These are phyloP conservation scores for Lamellibrachia columna DNA, from an alignment of 2,888 invertebrate genomes.

Conservation along the genomic window DNA sequence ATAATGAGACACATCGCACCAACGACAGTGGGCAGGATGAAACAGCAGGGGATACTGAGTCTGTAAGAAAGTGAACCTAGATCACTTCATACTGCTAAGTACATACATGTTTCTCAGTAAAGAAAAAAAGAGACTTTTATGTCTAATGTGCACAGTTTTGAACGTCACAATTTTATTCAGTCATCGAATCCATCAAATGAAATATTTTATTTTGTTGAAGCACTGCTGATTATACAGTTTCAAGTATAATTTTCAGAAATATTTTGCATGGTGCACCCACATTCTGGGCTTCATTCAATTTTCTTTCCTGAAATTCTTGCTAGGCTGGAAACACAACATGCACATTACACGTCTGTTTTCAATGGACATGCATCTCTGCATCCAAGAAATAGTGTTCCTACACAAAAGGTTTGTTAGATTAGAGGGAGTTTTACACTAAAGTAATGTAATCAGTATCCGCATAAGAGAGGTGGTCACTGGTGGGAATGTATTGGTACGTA, in stretches of 20 bases:
- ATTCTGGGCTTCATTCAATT: background rate
- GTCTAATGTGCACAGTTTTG: background rate
- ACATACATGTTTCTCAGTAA: background rate
- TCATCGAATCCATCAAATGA: background rate
- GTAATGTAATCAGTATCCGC: too few species aligned
- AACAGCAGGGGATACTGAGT: conserved; percentile 55
- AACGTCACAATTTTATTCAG: background rate
- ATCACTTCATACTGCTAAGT: background rate
- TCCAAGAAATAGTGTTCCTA: too few species aligned
- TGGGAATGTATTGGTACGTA: too few species aligned
- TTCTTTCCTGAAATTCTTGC: background rate
- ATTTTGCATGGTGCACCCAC: background rate
- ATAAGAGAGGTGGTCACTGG: too few species aligned
- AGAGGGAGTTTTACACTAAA: too few species aligned
- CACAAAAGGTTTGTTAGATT: too few species aligned
- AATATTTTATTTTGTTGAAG: background rate
- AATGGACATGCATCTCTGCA: too few species aligned
- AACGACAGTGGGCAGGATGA: conserved; percentile 55
- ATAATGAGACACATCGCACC: conserved; percentile 53
- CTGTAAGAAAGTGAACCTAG: conserved; percentile 42
- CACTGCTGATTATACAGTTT: background rate
- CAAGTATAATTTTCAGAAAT: background rate
- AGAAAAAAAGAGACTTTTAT: background rate
- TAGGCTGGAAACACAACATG: background rate
- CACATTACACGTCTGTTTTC: background rate